Evolutionary conservation across 2,888 invertebrate genomes (phyloP), one percentile per base, ranked within the genome.

Genomic region (Atherix ibis): DNA sequence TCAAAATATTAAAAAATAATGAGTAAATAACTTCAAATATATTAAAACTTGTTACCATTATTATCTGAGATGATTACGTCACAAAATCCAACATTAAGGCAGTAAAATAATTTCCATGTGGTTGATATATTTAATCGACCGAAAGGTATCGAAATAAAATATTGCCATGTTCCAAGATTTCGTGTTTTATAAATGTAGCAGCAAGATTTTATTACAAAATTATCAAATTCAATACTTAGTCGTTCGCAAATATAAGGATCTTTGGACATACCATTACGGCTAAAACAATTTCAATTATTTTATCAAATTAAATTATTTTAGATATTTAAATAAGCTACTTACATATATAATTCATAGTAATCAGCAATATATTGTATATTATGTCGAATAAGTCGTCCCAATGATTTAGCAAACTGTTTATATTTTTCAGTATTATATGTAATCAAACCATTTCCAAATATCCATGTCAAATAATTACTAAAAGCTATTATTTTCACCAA

Each of bases 151-250:
- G 76, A 73, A 10, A 81, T 76, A 45, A 84, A 68, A 60, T 82
- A 84, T 54, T 85, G 83, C 78, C 83, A 81, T 3, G 80, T 76
- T 6, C 80, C 79, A 40, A 79, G 63, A 49, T 75, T 74, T 30
- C 75, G 71, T 0, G 78, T 75, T 3, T 71, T 68, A 49, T 79
- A 76, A 37, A 84, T 71, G 43, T 70, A 73, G 36, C 71, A 65
- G 22, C 75, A 74, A 2, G 80, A 73, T 34, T 76, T 66, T 19
- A 77, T 52, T 37, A 85, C 71, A 44, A 84, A 71, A 5, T 73
- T 68, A 54, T 84, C 80, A 49, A 76, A 76, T 54, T 84, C 83
- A 5, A 72, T 62, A 53, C 76, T 74, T 24, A 80, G 63, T 38
- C 74, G 65, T 38, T 65, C 54, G 31, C 70, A 51, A 52, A 70